phyloP scores from a whole-genome alignment of 2,797 vertebrate genomes.

The Poecilia wingei region DNA sequence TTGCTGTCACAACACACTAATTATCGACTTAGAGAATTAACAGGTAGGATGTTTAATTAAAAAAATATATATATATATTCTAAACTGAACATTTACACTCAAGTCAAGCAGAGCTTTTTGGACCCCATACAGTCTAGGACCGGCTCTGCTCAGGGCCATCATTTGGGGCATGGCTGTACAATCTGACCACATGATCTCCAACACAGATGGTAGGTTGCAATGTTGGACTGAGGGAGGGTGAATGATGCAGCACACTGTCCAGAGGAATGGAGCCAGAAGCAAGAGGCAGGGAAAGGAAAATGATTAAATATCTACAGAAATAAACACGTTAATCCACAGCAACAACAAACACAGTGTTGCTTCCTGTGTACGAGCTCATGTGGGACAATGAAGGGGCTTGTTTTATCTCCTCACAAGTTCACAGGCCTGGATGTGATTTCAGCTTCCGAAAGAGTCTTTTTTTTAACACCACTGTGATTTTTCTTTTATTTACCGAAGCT shows the following conservation, averaged over 20 bases:
- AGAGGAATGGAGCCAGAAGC: not conserved
- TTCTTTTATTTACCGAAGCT: not conserved
- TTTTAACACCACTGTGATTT: not conserved
- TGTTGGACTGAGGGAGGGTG: conserved; percentile 6
- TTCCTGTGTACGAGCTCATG: conserved; percentile 38
- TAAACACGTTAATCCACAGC: conserved; percentile 39
- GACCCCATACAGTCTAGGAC: not conserved
- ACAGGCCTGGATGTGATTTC: conserved; percentile 58
- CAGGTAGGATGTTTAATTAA: not conserved
- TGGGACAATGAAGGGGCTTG: conserved; percentile 63
- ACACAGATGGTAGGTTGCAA: conserved; percentile 68
- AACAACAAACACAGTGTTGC: conserved; percentile 48
- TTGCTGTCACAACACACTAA: too few species aligned
- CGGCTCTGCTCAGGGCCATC: conserved; percentile 41
- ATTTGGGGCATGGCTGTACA: conserved; percentile 61
- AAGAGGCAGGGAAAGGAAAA: conserved; percentile 6
- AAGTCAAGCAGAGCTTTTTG: not conserved
- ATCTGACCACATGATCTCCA: conserved; percentile 73
- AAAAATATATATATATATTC: not conserved
- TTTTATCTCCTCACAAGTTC: conserved; percentile 54
- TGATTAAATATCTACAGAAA: conserved; percentile 22
- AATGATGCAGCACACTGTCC: conserved; percentile 50
- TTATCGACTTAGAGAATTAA: not conserved
- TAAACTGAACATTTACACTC: not conserved
- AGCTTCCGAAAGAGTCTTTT: not conserved